Conservation (phyloP, 1,140 invertebrate genomes). For the Brachionus asplanchnoidis region DNA sequence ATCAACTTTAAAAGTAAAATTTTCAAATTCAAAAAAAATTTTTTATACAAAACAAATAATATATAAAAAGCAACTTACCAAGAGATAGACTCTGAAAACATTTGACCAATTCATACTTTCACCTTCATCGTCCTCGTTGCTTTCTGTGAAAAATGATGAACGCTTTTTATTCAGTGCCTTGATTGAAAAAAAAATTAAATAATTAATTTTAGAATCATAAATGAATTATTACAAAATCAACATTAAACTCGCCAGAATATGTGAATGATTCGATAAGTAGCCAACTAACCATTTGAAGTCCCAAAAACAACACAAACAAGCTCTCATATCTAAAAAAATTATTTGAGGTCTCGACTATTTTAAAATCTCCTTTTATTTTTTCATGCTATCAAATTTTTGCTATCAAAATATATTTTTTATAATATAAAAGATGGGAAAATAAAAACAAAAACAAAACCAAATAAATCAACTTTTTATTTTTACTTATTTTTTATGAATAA, state of each 20-base stretch:
- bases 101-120: constrained; percentile 27
- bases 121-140: neutral
- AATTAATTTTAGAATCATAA: neutral
- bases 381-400: too few species aligned
- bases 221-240: constrained; percentile 21
- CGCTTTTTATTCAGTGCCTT: constrained; percentile 5
- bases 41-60: neutral
- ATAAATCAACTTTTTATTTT: too few species aligned
- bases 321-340: constrained; percentile 58
- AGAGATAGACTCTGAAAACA: constrained; percentile 12
- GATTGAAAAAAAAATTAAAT: neutral
- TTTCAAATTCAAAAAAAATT: neutral
- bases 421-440: too few species aligned
- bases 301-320: constrained; percentile 58
- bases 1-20: neutral
- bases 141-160: constrained; percentile 3
- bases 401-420: too few species aligned
- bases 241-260: constrained; percentile 10
- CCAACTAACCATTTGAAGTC: constrained; percentile 56
- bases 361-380: too few species aligned
- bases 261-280: neutral
- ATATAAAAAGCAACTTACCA: neutral
- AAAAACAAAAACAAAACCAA: too few species aligned
- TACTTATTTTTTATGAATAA: too few species aligned
- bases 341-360: neutral